Conservation (phyloP, 2,888 invertebrate genomes). For the Macrophya alboannulata region DNA sequence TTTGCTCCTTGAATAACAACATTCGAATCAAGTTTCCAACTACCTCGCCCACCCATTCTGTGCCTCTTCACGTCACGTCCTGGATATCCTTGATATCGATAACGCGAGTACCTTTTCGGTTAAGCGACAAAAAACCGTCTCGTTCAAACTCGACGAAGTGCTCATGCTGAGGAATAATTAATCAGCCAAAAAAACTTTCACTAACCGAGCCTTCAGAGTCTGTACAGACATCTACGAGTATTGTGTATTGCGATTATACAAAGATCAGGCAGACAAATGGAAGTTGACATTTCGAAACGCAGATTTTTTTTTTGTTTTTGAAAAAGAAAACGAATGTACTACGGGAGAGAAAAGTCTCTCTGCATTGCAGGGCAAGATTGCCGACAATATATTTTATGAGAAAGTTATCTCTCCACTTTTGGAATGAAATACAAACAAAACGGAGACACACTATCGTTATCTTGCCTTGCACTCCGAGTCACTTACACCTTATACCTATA, state of each 20-base stretch:
- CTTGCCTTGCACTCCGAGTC: conserved; percentile 46
- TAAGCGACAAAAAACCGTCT: conserved; percentile 39
- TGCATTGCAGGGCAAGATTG: background rate
- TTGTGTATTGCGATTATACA: background rate
- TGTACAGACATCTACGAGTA: background rate
- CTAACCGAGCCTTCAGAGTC: background rate
- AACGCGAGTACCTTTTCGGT: conserved; percentile 31
- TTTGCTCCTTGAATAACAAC: conserved; percentile 45
- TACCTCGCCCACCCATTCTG: conserved; percentile 15
- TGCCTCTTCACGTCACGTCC: conserved; percentile 32
- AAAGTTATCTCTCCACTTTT: conserved; percentile 12
- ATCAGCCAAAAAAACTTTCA: conserved; percentile 18
- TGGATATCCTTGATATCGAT: conserved; percentile 44
- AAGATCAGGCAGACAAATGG: background rate
- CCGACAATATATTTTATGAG: conserved; percentile 12
- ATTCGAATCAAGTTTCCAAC: conserved; percentile 36
- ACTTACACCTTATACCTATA: conserved; percentile 47
- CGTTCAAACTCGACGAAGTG: conserved; percentile 35
- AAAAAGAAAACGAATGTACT: background rate
- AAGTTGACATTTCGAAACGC: background rate
- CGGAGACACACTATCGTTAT: conserved; percentile 50
- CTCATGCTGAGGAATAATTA: conserved; percentile 26
- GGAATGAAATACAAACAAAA: conserved; percentile 10
- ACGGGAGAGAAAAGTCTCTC: background rate
- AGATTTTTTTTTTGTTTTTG: background rate